Conservation (phyloP, 2,797 vertebrate genomes). For the Anguilla megastoma region DNA sequence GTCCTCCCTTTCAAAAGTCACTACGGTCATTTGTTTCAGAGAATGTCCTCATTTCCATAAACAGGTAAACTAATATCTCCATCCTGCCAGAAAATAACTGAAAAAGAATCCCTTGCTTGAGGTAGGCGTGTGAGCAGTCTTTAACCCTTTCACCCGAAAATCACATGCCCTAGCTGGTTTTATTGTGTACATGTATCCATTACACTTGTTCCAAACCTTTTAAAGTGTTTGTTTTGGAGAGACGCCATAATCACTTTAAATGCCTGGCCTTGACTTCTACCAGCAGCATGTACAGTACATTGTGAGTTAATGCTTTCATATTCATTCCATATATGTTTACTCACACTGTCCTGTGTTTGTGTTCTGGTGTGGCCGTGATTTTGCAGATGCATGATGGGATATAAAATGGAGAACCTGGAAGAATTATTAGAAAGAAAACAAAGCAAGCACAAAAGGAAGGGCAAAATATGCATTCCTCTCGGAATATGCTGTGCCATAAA, state of each 20-base stretch:
- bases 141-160: not conserved
- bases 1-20: not conserved
- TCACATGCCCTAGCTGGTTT: not conserved
- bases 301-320: not conserved
- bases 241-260: not conserved
- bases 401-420: slow-evolving; percentile 25
- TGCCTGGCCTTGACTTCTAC: not conserved
- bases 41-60: slow-evolving; percentile 24
- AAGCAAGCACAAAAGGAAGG: slow-evolving; percentile 12
- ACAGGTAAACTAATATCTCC: slow-evolving; percentile 5
- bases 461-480: slow-evolving; percentile 41
- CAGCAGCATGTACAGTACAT: not conserved
- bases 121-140: not conserved
- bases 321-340: not conserved
- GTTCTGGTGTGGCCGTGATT: slow-evolving; percentile 11
- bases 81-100: not conserved
- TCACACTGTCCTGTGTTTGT: not conserved
- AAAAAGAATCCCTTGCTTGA: not conserved
- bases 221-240: not conserved
- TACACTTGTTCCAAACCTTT: not conserved
- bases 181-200: not conserved
- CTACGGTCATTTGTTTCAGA: slow-evolving; percentile 3
- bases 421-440: slow-evolving; percentile 10
- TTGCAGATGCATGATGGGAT: slow-evolving; percentile 42
- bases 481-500: slow-evolving; percentile 60